Percentiles rank a stretch among this genome's conserved stretches.
These are phyloP conservation scores for Lasioglossum villosulum DNA, from an alignment of 2,888 invertebrate genomes.

Conservation along the genomic window DNA sequence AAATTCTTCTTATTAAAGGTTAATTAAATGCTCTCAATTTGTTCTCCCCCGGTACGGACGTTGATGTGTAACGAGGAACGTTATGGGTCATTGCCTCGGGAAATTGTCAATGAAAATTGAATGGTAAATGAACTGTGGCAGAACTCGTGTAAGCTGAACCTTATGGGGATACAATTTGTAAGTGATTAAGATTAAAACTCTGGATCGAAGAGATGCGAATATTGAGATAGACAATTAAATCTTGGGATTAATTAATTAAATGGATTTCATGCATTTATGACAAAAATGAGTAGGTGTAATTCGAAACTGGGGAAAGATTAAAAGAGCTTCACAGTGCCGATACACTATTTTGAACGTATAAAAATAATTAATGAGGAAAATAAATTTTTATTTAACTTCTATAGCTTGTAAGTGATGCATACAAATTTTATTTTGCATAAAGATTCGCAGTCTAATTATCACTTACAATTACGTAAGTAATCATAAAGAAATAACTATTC, in stretches of 20 bases:
- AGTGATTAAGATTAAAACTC: slow-evolving; percentile 71
- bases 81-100: slow-evolving; percentile 25
- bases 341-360: no score
- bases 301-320: no score
- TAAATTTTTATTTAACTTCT: no score
- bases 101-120: slow-evolving; percentile 64
- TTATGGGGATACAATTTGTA: slow-evolving; percentile 66
- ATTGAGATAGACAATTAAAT: background rate
- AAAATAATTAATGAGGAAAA: no score
- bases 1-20: no score
- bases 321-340: no score
- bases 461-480: background rate
- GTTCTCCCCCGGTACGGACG: no score
- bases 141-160: slow-evolving; percentile 48
- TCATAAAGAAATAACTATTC: background rate
- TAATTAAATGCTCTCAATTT: background rate
- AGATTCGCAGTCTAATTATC: background rate
- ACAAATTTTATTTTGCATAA: no score
- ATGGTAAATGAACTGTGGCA: slow-evolving; percentile 53
- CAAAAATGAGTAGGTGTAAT: no score
- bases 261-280: background rate
- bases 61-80: background rate
- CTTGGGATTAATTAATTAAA: background rate
- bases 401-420: no score
- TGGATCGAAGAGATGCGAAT: background rate